These are phyloP conservation scores for Eupsittula cactorum DNA, from an alignment of 2,113 vertebrate species.

Conservation along the genomic window DNA sequence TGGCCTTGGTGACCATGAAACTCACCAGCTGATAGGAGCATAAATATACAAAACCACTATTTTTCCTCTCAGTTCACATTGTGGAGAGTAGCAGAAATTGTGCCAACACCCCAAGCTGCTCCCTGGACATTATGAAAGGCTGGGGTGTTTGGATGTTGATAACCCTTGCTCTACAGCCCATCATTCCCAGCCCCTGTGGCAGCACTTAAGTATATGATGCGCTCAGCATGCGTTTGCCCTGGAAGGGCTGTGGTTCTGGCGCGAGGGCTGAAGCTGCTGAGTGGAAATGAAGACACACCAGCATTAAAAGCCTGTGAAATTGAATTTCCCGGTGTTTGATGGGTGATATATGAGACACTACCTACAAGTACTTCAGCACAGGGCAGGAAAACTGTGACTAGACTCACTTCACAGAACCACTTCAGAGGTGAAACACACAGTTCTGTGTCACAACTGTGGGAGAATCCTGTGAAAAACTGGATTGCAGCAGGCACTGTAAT, in stretches of 20 bases:
- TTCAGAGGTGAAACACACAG: background rate
- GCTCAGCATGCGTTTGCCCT: accelerated
- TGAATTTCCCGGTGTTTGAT: background rate
- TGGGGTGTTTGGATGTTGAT: accelerated
- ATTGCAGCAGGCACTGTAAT: background rate
- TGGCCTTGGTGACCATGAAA: background rate
- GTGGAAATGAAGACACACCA: background rate
- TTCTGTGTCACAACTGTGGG: background rate
- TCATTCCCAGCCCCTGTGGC: accelerated
- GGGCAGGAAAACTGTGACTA: background rate
- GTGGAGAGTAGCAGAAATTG: accelerated
- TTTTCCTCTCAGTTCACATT: too few relatives aligned
- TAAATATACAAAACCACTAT: accelerated
- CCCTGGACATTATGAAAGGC: accelerated
- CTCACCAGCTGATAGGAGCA: accelerated
- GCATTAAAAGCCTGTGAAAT: background rate
- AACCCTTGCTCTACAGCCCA: accelerated
- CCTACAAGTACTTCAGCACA: background rate
- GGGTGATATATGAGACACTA: background rate
- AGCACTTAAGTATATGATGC: accelerated
- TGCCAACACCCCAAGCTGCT: accelerated
- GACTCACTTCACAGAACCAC: background rate
- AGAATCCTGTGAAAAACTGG: background rate
- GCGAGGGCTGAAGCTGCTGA: accelerated
- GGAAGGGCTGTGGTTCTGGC: accelerated